These are phyloP conservation scores for Chlorospingus semifuscus DNA, from an alignment of 2,797 vertebrate species.

Conservation along the genomic window DNA sequence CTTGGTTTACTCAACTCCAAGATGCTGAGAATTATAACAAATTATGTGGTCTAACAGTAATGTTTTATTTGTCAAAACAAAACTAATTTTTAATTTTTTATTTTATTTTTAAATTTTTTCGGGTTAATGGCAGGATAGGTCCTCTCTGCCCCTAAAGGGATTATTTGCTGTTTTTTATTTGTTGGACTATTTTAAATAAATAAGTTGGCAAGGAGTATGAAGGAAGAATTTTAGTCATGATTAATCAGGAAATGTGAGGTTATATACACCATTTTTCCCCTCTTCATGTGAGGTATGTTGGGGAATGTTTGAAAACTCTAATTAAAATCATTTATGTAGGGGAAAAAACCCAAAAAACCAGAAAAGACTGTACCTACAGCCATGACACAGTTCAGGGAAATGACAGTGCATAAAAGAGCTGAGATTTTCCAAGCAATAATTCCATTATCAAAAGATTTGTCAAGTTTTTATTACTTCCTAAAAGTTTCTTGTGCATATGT, in stretches of 20 bases:
- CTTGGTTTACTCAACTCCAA: not conserved
- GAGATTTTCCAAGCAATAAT: not conserved
- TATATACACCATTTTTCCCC: not conserved
- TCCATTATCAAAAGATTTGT: not conserved
- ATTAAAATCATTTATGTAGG: not conserved
- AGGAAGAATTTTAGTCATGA: not conserved
- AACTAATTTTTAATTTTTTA: not conserved
- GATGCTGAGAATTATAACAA: not conserved
- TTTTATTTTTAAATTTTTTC: too few relatives aligned
- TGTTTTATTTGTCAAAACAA: not conserved
- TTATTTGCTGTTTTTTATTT: not conserved
- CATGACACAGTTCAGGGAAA: not conserved
- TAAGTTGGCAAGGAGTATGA: not conserved
- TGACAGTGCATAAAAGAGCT: not conserved
- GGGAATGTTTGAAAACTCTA: not conserved
- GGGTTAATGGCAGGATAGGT: not conserved
- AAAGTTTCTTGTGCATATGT: not conserved
- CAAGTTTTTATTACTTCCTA: not conserved
- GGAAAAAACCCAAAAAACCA: rapidly evolving
- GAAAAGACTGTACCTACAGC: not conserved
- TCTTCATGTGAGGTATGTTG: not conserved
- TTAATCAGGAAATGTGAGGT: not conserved
- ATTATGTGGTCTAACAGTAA: not conserved
- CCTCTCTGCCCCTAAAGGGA: not conserved
- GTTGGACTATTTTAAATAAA: not conserved